Percentiles rank a stretch among this genome's conserved stretches.
Evolutionary conservation across 2,888 invertebrate genomes (phyloP).

Genomic region (Pristionchus exspectatus): DNA sequence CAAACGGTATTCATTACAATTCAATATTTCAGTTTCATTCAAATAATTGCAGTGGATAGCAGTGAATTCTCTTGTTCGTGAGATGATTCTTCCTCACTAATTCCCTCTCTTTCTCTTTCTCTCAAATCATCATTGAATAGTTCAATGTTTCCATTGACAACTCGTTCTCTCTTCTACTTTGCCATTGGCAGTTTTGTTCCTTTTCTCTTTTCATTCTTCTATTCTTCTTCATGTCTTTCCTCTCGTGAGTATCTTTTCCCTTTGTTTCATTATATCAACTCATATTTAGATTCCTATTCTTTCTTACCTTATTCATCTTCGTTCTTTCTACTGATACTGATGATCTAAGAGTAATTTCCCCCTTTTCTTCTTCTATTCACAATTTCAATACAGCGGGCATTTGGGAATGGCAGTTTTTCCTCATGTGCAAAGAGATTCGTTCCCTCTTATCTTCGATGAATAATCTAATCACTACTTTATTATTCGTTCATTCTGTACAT

Average conservation of each 20-base stretch:
- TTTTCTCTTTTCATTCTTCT: slow-evolving; percentile 10
- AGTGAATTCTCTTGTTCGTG: slow-evolving; percentile 11
- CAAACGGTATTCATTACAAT: slow-evolving; percentile 5
- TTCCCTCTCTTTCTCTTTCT: slow-evolving; percentile 1
- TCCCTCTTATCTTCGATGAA: slow-evolving; percentile 28
- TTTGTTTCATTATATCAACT: background rate
- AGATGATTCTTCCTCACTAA: slow-evolving; percentile 43
- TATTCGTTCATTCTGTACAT: slow-evolving; percentile 30
- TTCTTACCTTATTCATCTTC: background rate
- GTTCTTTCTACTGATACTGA: slow-evolving; percentile 12
- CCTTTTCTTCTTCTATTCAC: background rate
- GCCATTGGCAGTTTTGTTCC: slow-evolving; percentile 29
- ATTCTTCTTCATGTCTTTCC: slow-evolving; percentile 8
- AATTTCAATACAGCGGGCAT: slow-evolving; percentile 25
- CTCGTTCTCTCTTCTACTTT: slow-evolving; percentile 33
- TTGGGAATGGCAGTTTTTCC: slow-evolving; percentile 47
- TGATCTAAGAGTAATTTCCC: background rate
- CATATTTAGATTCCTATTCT: background rate
- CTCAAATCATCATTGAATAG: background rate
- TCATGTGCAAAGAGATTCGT: slow-evolving; percentile 42
- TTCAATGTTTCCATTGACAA: slow-evolving; percentile 42
- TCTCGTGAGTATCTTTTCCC: slow-evolving; percentile 19
- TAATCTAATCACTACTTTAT: slow-evolving; percentile 32
- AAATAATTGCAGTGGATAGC: slow-evolving; percentile 39
- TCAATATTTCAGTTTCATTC: background rate